Evolutionary conservation across 1,140 invertebrate species (phyloP).

Genomic region (Lethrus apterus): DNA sequence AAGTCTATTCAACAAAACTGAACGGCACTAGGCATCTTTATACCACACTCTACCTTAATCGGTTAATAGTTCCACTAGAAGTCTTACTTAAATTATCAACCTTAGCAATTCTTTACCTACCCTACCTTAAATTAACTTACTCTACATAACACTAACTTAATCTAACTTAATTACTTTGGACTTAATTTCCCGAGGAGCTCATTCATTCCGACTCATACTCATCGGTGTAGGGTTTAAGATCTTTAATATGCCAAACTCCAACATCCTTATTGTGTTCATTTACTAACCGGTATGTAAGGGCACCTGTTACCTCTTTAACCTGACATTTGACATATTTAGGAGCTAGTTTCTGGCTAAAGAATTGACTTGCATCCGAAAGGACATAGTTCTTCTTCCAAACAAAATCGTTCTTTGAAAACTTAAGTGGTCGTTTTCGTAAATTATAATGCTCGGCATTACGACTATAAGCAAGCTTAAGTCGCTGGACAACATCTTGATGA

Average conservation of each 20-base stretch:
- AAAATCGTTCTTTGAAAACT: neutral
- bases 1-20: no score
- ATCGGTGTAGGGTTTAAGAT: neutral
- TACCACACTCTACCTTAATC: no score
- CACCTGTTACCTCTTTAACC: neutral
- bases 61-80: no score
- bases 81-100: no score
- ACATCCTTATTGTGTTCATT: neutral
- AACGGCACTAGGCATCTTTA: no score
- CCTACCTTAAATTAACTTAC: no score
- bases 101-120: no score
- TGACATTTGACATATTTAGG: conserved; percentile 3
- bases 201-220: neutral
- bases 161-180: no score
- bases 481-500: neutral
- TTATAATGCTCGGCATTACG: neutral
- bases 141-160: no score
- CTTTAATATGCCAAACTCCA: conserved; percentile 6
- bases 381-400: conserved; percentile 1
- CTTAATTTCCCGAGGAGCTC: no score
- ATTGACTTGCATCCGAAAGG: neutral
- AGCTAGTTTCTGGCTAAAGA: neutral
- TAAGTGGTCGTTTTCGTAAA: neutral
- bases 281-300: neutral
- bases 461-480: neutral